A percentile compares a stretch with the other conserved stretches of the same genome.
phyloP scores from a whole-genome alignment of 1,140 invertebrate species.

The Parasteatoda tepidariorum region DNA sequence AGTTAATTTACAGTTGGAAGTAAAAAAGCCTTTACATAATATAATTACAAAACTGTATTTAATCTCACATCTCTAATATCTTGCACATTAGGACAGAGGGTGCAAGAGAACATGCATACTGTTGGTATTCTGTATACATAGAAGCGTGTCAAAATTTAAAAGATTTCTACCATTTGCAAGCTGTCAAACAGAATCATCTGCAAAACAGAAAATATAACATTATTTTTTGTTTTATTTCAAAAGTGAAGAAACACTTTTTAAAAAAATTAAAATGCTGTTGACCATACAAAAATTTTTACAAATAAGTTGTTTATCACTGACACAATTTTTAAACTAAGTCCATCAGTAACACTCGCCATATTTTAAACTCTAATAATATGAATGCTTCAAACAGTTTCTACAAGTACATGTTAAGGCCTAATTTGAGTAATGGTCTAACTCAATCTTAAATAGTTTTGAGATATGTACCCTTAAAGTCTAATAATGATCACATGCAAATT shows the following conservation, averaged over 20 bases:
- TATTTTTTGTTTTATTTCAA: background rate
- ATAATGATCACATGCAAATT: no score
- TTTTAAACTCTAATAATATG: no score
- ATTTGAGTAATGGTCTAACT: no score
- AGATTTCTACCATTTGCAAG: constrained; percentile 42
- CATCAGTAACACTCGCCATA: no score
- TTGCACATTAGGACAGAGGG: constrained; percentile 20
- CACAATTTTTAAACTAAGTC: no score
- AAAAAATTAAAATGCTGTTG: background rate
- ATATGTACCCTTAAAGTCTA: no score
- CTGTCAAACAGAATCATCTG: constrained; percentile 61
- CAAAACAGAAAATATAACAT: background rate
- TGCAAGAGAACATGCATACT: constrained; percentile 29
- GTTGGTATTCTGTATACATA: constrained; percentile 18
- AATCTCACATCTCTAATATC: constrained; percentile 16
- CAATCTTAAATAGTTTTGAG: no score
- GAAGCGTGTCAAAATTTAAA: constrained; percentile 55
- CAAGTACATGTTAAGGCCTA: no score
- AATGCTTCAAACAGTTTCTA: no score
- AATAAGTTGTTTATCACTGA: no score
- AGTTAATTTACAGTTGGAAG: constrained; percentile 10
- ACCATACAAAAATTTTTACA: no score
- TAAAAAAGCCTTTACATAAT: constrained; percentile 47
- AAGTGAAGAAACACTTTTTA: background rate
- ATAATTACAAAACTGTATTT: constrained; percentile 28